phyloP scores from a whole-genome alignment of 2,888 invertebrate genomes.

The Phoronis australis region DNA sequence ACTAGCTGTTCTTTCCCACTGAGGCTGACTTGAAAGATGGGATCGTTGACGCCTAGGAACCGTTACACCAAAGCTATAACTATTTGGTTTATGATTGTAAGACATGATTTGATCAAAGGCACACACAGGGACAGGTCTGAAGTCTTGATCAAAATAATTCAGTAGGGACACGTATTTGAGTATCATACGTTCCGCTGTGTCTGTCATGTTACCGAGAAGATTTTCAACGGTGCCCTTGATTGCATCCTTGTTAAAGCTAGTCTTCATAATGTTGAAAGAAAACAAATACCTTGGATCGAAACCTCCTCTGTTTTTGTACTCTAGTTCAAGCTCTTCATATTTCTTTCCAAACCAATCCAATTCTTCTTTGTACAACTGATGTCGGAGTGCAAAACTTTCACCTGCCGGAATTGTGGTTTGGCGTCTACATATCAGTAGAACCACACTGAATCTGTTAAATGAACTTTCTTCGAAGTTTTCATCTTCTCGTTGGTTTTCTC shows the following conservation, averaged over 20 bases:
- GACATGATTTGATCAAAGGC: slow-evolving; percentile 30
- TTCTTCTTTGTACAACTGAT: slow-evolving; percentile 20
- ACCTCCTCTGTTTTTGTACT: slow-evolving; percentile 13
- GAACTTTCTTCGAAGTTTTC: slow-evolving; percentile 7
- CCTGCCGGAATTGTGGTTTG: slow-evolving; percentile 1
- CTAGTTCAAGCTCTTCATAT: slow-evolving; percentile 16
- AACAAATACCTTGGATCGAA: slow-evolving; percentile 25
- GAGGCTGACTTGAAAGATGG: too few relatives aligned
- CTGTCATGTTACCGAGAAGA: slow-evolving; percentile 17
- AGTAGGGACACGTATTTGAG: slow-evolving; percentile 25
- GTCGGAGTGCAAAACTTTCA: slow-evolving; percentile 12
- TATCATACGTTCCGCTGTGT: slow-evolving; percentile 15
- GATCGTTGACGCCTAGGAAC: too few relatives aligned
- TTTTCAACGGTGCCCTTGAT: slow-evolving; percentile 21
- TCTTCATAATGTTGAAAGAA: slow-evolving; percentile 31
- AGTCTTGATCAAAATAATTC: slow-evolving; percentile 27
- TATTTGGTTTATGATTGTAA: too few relatives aligned
- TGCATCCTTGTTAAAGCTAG: slow-evolving; percentile 25
- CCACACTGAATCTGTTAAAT: slow-evolving; percentile 17
- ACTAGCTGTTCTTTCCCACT: too few relatives aligned
- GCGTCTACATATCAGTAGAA: slow-evolving; percentile 16
- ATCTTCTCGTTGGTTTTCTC: too few relatives aligned
- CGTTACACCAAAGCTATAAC: too few relatives aligned
- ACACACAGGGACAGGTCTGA: slow-evolving; percentile 20
- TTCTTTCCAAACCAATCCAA: slow-evolving; percentile 24